These are phyloP conservation scores for Caenorhabditis zanzibari DNA, from an alignment of 2,888 invertebrate genomes.

Conservation along the genomic window DNA sequence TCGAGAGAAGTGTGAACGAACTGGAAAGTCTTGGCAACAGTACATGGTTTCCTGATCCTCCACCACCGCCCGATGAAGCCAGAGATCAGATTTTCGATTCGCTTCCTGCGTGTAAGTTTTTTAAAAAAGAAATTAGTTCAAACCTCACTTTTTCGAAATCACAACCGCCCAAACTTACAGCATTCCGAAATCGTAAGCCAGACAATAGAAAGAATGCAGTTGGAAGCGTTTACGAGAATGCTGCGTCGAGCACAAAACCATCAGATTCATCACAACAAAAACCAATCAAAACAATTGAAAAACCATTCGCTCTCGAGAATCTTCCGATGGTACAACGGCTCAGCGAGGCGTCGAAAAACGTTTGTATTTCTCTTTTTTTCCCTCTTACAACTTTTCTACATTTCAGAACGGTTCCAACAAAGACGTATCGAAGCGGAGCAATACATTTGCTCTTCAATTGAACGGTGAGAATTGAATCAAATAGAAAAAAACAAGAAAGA, in stretches of 20 bases:
- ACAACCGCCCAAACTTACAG: too few relatives aligned
- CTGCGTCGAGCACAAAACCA: conserved; percentile 7
- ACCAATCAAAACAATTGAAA: conserved; percentile 33
- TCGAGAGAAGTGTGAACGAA: conserved; percentile 43
- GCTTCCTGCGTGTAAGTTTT: conserved; percentile 51
- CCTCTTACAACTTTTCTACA: neutral
- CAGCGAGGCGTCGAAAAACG: conserved; percentile 29
- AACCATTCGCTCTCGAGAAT: conserved; percentile 57
- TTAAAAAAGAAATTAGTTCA: neutral
- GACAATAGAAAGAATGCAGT: conserved; percentile 27
- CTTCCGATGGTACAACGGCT: conserved; percentile 49
- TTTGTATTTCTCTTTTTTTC: neutral
- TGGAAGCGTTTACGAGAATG: conserved; percentile 49
- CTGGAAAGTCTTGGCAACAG: conserved; percentile 41
- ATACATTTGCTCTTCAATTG: conserved; percentile 50
- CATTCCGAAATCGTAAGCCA: conserved; percentile 42
- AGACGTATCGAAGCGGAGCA: conserved; percentile 25
- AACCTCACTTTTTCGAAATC: neutral
- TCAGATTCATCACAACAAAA: conserved; percentile 34
- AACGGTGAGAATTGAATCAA: conserved; percentile 30
- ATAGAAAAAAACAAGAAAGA: neutral
- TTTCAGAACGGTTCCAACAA: conserved; percentile 20
- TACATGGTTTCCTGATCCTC: conserved; percentile 42
- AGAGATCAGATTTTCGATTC: conserved; percentile 47
- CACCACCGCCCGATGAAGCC: conserved; percentile 40